Conservation (phyloP, 35 echinoderm and acorn worm species). For the Acanthaster planci region DNA sequence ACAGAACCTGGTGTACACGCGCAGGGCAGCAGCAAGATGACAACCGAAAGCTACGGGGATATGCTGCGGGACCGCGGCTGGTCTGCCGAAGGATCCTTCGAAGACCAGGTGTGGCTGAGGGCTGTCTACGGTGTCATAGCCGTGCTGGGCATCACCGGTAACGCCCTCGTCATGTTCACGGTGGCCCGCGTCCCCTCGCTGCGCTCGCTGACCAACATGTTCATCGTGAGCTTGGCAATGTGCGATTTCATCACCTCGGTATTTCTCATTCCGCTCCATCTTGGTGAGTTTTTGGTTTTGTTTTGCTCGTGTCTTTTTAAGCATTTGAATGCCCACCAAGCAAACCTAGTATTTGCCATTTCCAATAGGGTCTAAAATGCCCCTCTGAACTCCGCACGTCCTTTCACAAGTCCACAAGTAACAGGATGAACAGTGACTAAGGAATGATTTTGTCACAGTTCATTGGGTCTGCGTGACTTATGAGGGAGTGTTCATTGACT, state of each 20-base stretch:
- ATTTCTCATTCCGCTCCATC: constrained; percentile 75
- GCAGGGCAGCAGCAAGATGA: too few relatives aligned
- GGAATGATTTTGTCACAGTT: too few relatives aligned
- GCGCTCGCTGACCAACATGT: constrained; percentile 74
- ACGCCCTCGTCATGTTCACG: constrained; percentile 80
- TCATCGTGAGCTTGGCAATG: constrained; percentile 74
- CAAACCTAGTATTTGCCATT: neutral
- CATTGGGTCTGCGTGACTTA: too few relatives aligned
- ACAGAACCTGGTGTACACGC: too few relatives aligned
- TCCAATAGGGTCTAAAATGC: neutral
- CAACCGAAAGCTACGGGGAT: neutral
- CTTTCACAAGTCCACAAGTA: too few relatives aligned
- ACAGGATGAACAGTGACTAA: too few relatives aligned
- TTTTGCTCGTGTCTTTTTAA: constrained; percentile 4
- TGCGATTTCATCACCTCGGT: constrained; percentile 89
- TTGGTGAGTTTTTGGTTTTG: constrained; percentile 56
- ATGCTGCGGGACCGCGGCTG: constrained; percentile 8
- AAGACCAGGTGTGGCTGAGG: constrained; percentile 68
- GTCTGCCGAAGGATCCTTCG: constrained; percentile 55
- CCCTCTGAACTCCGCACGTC: neutral
- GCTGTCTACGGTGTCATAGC: constrained; percentile 73
- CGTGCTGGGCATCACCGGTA: constrained; percentile 70
- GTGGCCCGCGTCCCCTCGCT: constrained; percentile 55
- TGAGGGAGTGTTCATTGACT: too few relatives aligned
- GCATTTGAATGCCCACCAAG: neutral